phyloP scores from a whole-genome alignment of 2,888 invertebrate genomes.

The Nephrocerus scutellatus region DNA sequence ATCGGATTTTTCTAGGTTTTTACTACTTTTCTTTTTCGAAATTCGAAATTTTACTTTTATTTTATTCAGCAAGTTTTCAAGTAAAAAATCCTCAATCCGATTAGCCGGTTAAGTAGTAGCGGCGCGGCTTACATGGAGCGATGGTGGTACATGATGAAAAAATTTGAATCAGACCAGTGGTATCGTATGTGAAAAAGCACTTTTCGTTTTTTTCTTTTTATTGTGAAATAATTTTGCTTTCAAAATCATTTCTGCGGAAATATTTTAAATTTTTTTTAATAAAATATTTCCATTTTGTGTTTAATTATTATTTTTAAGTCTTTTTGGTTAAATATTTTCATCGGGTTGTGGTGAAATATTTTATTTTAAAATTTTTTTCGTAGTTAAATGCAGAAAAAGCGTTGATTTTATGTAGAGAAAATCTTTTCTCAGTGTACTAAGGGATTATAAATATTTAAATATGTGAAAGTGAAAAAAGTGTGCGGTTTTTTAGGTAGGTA shows the following conservation, averaged over 20 bases:
- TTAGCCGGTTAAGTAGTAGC: constrained; percentile 12
- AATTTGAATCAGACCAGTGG: constrained; percentile 49
- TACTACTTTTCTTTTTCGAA: constrained; percentile 2
- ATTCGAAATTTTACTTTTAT: constrained; percentile 1
- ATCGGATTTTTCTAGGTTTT: too few species aligned
- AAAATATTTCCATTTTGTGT: constrained; percentile 4
- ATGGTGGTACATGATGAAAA: constrained; percentile 49
- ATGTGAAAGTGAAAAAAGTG: too few species aligned
- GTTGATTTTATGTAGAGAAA: too few species aligned
- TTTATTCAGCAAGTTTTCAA: background rate
- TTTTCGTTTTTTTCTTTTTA: constrained; percentile 21
- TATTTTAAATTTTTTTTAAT: constrained; percentile 3
- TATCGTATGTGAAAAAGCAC: constrained; percentile 51
- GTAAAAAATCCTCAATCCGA: background rate
- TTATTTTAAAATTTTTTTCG: constrained; percentile 22
- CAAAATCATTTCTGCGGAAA: constrained; percentile 1
- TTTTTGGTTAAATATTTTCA: constrained; percentile 10
- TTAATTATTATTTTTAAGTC: constrained; percentile 7
- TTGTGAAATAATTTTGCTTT: constrained; percentile 13
- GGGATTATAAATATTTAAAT: too few species aligned
- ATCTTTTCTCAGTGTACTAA: constrained; percentile 4
- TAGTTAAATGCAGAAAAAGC: too few species aligned
- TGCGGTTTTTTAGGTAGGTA: too few species aligned
- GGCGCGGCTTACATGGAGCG: constrained; percentile 39
- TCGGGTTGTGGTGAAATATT: constrained; percentile 11